Conservation (phyloP, 1,140 invertebrate species). For the Aphidius gifuensis region DNA sequence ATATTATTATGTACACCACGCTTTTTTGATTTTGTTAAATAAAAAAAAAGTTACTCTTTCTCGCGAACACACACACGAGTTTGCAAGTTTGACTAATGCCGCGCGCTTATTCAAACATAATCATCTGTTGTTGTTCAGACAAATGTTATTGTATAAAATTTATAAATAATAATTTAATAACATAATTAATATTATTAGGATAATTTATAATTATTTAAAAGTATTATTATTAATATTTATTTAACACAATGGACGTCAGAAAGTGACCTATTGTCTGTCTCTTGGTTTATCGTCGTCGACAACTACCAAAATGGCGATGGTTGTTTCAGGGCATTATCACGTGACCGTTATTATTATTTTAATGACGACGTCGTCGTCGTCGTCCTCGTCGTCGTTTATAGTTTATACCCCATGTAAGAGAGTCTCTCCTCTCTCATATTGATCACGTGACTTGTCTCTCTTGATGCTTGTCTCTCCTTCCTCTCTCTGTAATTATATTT, state of each 20-base stretch:
- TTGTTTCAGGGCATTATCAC: conserved; percentile 33
- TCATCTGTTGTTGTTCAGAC: neutral
- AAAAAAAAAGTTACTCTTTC: no score
- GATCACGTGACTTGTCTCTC: no score
- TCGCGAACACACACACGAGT: neutral
- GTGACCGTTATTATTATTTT: conserved; percentile 37
- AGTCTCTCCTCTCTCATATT: no score
- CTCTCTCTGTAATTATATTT: no score
- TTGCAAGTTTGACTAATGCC: neutral
- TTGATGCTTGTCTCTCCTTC: no score
- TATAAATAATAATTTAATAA: no score
- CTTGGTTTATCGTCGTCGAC: conserved; percentile 43
- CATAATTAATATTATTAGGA: no score
- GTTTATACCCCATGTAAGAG: neutral
- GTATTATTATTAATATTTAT: conserved; percentile 45
- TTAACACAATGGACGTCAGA: conserved; percentile 45
- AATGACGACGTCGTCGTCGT: conserved; percentile 30
- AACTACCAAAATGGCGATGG: conserved; percentile 49
- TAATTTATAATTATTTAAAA: neutral
- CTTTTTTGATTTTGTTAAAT: no score
- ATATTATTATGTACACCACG: no score
- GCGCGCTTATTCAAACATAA: conserved; percentile 14
- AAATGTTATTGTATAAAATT: no score
- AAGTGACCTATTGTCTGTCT: conserved; percentile 34
- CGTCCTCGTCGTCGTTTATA: neutral